Evolutionary conservation across 2,113 vertebrate species (phyloP).

Genomic region (Dromaius novaehollandiae): DNA sequence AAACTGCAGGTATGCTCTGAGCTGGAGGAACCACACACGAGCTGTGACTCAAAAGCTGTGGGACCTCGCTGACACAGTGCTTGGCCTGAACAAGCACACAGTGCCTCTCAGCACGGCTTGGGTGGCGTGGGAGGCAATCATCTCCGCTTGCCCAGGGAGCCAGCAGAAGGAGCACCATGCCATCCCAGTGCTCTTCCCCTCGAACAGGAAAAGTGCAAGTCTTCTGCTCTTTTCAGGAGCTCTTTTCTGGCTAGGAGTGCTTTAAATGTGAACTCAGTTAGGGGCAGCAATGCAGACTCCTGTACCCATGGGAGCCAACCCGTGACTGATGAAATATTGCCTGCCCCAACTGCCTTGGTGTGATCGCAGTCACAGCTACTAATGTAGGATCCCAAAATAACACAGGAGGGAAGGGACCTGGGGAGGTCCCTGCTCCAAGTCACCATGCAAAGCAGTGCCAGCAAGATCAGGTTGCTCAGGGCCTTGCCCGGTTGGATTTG

Average conservation of each 20-base stretch:
- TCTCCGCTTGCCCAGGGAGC: too few relatives aligned
- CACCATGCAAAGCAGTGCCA: background rate
- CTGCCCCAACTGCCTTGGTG: too few relatives aligned
- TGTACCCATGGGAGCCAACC: background rate
- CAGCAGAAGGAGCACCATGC: too few relatives aligned
- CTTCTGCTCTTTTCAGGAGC: background rate
- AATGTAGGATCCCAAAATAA: background rate
- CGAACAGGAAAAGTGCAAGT: background rate
- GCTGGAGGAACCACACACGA: background rate
- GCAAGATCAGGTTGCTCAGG: background rate
- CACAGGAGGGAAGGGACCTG: too few relatives aligned
- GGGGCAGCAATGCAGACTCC: background rate
- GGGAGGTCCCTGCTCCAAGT: background rate
- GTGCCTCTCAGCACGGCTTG: background rate
- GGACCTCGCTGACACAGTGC: rapidly evolving
- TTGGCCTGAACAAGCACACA: background rate
- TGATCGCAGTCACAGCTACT: background rate
- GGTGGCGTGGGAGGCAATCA: rapidly evolving
- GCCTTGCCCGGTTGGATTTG: background rate
- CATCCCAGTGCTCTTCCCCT: background rate
- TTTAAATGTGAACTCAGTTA: background rate
- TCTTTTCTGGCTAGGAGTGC: background rate
- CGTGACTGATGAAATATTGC: background rate
- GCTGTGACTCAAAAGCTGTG: background rate
- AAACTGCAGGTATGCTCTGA: background rate